These are phyloP conservation scores for Argyresthia goedartella DNA, from an alignment of 2,888 invertebrate species.

Conservation along the genomic window DNA sequence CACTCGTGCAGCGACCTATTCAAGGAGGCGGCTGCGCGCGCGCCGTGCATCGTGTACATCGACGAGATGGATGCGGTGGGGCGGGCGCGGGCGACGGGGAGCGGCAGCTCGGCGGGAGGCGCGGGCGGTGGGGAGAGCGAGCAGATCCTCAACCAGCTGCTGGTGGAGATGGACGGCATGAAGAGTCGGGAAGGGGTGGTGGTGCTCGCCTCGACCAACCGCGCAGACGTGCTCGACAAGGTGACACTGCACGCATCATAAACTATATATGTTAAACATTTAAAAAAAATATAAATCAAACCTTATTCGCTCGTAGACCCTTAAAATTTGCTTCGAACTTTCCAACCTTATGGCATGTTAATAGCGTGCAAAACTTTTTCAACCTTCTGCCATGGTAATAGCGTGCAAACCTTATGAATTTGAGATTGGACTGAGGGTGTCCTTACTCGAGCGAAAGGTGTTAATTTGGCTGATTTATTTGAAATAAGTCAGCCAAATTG, in stretches of 20 bases:
- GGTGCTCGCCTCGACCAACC: slow-evolving; percentile 95
- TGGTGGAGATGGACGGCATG: slow-evolving; percentile 99
- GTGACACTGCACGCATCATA: slow-evolving; percentile 41
- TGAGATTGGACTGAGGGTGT: no score
- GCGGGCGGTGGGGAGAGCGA: slow-evolving; percentile 84
- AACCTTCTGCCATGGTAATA: no score
- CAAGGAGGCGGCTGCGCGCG: slow-evolving; percentile 88
- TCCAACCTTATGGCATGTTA: no score
- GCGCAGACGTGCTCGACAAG: slow-evolving; percentile 95
- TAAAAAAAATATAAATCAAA: no score
- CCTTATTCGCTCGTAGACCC: no score
- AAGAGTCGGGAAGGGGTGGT: slow-evolving; percentile 93
- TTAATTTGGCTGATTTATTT: no score
- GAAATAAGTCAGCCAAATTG: no score
- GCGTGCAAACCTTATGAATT: no score
- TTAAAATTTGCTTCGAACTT: no score
- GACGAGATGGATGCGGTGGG: slow-evolving; percentile 99
- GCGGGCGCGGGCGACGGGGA: slow-evolving; percentile 77
- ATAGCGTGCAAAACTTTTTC: no score
- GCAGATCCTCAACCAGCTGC: slow-evolving; percentile 96
- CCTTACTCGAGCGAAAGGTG: no score
- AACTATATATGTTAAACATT: no score
- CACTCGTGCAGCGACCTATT: slow-evolving; percentile 85
- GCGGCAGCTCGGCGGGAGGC: slow-evolving; percentile 38
- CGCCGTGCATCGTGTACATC: slow-evolving; percentile 98